Evolutionary conservation across 2,113 vertebrate genomes (phyloP).

Genomic region (Neotoma lepida): DNA sequence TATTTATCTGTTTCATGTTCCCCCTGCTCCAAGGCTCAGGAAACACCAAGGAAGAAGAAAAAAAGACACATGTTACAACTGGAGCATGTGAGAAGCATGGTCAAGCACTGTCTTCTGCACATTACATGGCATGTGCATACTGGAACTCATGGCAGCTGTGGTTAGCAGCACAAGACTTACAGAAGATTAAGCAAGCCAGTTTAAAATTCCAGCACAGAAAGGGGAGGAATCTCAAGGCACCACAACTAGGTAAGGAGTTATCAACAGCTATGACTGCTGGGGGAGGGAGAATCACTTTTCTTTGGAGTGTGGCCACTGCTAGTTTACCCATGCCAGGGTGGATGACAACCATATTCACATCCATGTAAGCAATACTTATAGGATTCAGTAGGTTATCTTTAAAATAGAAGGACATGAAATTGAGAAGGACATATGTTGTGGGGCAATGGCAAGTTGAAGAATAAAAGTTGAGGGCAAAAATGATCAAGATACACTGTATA

Average conservation of each 20-base stretch:
- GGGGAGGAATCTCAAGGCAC: background rate
- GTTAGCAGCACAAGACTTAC: too few relatives aligned
- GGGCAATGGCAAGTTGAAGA: background rate
- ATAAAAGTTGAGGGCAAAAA: background rate
- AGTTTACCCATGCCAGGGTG: background rate
- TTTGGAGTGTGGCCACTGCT: background rate
- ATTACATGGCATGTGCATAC: too few relatives aligned
- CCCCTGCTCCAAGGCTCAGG: background rate
- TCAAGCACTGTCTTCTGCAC: background rate
- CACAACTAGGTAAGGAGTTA: background rate
- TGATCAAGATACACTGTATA: background rate
- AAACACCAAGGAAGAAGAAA: too few relatives aligned
- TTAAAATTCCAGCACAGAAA: background rate
- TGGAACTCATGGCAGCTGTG: background rate
- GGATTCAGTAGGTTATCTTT: background rate
- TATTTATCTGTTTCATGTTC: background rate
- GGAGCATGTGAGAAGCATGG: background rate
- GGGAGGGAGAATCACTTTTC: too few relatives aligned
- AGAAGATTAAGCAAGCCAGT: background rate
- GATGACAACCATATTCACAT: background rate
- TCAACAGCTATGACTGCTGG: background rate
- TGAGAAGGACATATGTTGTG: background rate
- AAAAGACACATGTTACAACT: background rate
- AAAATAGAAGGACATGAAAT: background rate
- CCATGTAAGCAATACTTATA: background rate